Percentiles rank a stretch among this genome's conserved stretches.
Conservation (phyloP, 2,888 invertebrate species). For the Ametastegia equiseti region DNA sequence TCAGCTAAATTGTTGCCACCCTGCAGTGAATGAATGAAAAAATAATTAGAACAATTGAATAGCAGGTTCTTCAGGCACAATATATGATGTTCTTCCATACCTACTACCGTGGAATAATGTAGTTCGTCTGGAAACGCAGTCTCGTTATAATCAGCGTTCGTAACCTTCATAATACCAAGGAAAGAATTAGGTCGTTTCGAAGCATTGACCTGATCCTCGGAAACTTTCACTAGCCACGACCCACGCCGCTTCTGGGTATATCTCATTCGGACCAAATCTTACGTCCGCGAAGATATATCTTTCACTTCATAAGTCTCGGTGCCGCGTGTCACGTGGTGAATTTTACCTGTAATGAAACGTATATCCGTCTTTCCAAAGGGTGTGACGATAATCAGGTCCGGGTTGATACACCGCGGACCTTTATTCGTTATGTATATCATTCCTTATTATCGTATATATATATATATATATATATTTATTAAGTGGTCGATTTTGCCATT, state of each 20-base stretch:
- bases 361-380: neutral
- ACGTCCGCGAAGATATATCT: slow-evolving; percentile 16
- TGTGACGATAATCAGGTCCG: no score
- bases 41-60: no score
- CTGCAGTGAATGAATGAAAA: no score
- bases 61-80: no score
- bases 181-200: slow-evolving; percentile 28
- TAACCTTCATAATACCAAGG: slow-evolving; percentile 18
- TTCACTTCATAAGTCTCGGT: neutral
- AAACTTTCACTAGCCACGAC: slow-evolving; percentile 30
- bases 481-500: no score
- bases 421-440: neutral
- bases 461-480: no score
- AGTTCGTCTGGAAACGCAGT: neutral
- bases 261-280: slow-evolving; percentile 27
- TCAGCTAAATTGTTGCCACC: no score
- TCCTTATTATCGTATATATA: neutral
- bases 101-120: neutral
- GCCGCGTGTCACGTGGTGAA: neutral
- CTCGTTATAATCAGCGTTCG: neutral
- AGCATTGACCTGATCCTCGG: slow-evolving; percentile 42
- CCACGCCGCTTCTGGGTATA: slow-evolving; percentile 2
- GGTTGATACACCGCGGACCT: neutral
- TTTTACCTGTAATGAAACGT: neutral
- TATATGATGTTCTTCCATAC: neutral